Base-by-base conservation (phyloP, 2,797 vertebrate genomes). In the Coendou prehensilis region DNA sequence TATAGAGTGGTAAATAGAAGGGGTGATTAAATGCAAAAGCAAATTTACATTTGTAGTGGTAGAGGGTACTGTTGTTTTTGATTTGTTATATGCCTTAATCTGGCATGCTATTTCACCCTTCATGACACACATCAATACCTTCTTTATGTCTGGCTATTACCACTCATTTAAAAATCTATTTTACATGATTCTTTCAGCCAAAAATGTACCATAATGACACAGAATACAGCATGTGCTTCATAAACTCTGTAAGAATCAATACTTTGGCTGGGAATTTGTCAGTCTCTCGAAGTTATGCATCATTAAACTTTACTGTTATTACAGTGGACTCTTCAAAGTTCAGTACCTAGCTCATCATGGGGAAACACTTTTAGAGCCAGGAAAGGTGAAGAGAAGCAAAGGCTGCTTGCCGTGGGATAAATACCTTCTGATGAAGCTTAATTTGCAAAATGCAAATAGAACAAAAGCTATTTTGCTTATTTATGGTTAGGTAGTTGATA, bases 101-200 rank as follows among this genome's bases (percentile, higher is more conserved):
- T 98, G 98, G 98, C 98, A 97, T 98, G 98, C 98, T 98, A 98
- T 98, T 99, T 99, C 98, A 98, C 98, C 98, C 98, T 98, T 98
- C 98, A 98, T 98, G 98, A 99, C 98, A 98, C 98, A 99, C 98
- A 98, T 99, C 99, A 98, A 99, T 99, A 99, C 97, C 97, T 98
- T 98, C 98, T 99, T 99, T 98, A 99, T 98, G 98, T 98, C 98
- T 99, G 98, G 98, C 98, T 98, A 99, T 99, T 99, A 99, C 98
- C 98, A 98, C 98, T 99, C 98, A 98, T 99, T 99, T 99, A 98
- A 99, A 99, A 99, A 99, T 99, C 99, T 99, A 99, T 99, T 99
- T 99, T 99, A 99, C 99, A 98, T 98, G 98, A 99, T 98, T 99
- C 98, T 99, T 98, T 98, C 98, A 98, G 98, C 98, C 98, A 98